Conservation (phyloP, 1,140 invertebrate species). For the Ceratina japonica region DNA sequence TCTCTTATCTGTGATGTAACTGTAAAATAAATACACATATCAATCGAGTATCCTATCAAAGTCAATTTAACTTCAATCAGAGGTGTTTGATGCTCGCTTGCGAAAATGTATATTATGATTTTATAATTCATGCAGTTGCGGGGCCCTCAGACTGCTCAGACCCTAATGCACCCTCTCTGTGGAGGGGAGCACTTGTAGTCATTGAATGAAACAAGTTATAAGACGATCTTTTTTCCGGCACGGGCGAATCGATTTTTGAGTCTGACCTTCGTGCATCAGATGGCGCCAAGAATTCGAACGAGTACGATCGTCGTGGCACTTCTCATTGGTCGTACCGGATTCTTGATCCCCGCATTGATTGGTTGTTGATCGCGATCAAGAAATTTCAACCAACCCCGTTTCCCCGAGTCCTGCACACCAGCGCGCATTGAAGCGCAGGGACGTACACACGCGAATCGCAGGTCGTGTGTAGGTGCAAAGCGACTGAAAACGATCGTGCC, state of each 20-base stretch:
- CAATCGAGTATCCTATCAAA: neutral
- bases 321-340: neutral
- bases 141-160: conserved; percentile 8
- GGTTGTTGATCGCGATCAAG: conserved; percentile 29
- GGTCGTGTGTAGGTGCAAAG: no score
- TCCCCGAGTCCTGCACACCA: neutral
- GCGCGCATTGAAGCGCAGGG: neutral
- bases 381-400: conserved; percentile 27
- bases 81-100: no score
- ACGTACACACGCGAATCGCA: neutral
- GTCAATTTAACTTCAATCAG: neutral
- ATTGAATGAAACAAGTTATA: neutral
- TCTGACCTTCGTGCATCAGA: neutral
- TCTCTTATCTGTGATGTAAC: neutral
- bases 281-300: conserved; percentile 8
- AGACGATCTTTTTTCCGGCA: neutral
- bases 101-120: neutral
- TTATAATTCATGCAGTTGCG: neutral
- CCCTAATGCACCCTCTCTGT: neutral
- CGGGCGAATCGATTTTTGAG: neutral
- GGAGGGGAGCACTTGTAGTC: no score
- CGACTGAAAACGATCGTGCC: conserved; percentile 22
- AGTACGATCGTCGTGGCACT: neutral
- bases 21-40: neutral
- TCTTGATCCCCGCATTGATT: neutral